These are phyloP conservation scores for Uloborus plumipes DNA, from an alignment of 2,888 invertebrate species.

Conservation along the genomic window DNA sequence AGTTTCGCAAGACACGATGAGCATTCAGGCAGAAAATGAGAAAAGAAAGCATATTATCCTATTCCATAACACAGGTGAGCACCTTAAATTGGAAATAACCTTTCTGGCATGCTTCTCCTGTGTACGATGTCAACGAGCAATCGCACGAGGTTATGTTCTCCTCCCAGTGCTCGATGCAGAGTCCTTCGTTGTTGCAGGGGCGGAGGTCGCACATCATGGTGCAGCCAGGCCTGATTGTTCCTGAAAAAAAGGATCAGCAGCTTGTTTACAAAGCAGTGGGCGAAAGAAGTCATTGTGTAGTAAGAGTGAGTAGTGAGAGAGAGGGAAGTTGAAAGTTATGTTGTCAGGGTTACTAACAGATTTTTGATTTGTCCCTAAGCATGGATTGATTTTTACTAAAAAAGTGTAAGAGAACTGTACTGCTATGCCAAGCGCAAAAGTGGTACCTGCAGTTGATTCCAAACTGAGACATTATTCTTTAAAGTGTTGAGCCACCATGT, in stretches of 20 bases:
- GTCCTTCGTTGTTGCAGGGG: slow-evolving; percentile 89
- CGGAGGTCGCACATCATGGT: slow-evolving; percentile 89
- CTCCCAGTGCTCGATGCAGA: slow-evolving; percentile 89
- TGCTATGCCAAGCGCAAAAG: too few relatives aligned
- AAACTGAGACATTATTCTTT: too few relatives aligned
- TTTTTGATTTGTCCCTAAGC: too few relatives aligned
- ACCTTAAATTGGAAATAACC: slow-evolving; percentile 70
- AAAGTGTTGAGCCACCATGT: too few relatives aligned
- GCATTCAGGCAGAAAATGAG: background rate
- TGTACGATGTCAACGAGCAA: slow-evolving; percentile 90
- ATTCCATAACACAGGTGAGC: slow-evolving; percentile 56
- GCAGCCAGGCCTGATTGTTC: slow-evolving; percentile 80
- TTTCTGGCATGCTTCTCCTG: slow-evolving; percentile 88
- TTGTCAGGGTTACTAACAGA: too few relatives aligned
- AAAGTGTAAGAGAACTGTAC: background rate
- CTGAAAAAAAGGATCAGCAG: slow-evolving; percentile 40
- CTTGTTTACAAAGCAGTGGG: too few relatives aligned
- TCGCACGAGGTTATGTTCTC: slow-evolving; percentile 88
- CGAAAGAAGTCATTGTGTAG: too few relatives aligned
- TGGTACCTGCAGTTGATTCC: too few relatives aligned
- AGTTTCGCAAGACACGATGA: too few relatives aligned
- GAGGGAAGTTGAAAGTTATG: too few relatives aligned
- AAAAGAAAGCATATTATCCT: slow-evolving; percentile 16
- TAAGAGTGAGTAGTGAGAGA: too few relatives aligned
- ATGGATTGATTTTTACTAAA: too few relatives aligned